Base-by-base conservation (phyloP, 2,888 invertebrate species). In the Sphaerophoria taeniata region DNA sequence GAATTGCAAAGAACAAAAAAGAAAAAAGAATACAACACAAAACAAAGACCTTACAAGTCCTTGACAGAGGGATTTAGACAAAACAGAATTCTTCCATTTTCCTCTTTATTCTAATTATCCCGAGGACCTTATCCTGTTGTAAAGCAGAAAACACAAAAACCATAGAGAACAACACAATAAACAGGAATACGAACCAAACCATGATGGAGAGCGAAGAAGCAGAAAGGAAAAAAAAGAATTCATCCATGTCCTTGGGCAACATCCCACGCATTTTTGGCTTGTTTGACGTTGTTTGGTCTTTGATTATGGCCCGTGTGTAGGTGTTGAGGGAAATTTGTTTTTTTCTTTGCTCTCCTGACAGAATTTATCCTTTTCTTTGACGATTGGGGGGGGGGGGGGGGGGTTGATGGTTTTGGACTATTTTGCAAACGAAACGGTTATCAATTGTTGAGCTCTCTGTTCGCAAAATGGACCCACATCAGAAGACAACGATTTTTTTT, bases 171-270 rank as follows among this genome's bases (percentile, higher is more conserved):
- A 65, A 47, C 11, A 31, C 36, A 16, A 16, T 34, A 39, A 45
- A 74, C 33, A 33, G 9, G 58, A 16, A 45, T 47, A 34, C 14
- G 65, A 14, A 47, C 9, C 3, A 33, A 58, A 70, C 51, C 45
- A 47, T 47, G 34, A 43, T n/a, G 7, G 33, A 16, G 75, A 61
- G 69, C 45, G 11, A 58, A 47, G 6, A 34, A 36, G 5, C 24
- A 43, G 43, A 47, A 63, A 11, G 9, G 9, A 43, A 39, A 45
- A 71, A 65, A 74, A 72, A 47, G 60, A 63, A 75, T 55, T 34
- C 72, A 78, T 87, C 88, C 87, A 88, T 88, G 88, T 87, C 87
- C 88, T 88, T 88, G 88, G 88, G 80, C 81, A 88, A 88, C 84
- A 87, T 84, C 87, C 88, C 86, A 87, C 87, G 87, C 87, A 24